These are phyloP conservation scores for Proteles cristata DNA, from an alignment of 2,113 vertebrate genomes.

Conservation along the genomic window DNA sequence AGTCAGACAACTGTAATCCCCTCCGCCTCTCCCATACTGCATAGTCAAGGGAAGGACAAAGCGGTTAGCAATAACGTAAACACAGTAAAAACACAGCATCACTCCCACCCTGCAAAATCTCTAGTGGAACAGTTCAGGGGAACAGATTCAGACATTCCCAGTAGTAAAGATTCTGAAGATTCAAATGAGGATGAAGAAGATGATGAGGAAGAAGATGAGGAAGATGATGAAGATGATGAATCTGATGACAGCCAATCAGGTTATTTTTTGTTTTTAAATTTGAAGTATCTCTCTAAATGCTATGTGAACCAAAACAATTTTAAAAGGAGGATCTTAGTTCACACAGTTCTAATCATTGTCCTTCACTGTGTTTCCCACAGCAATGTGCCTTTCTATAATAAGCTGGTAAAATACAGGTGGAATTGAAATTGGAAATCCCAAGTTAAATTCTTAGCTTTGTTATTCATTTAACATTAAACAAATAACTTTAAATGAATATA, in stretches of 20 bases:
- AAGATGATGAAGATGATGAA: slow-evolving; percentile 93
- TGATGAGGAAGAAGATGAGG: slow-evolving; percentile 94
- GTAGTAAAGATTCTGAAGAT: slow-evolving; percentile 95
- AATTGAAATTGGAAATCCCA: slow-evolving; percentile 36
- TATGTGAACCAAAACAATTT: slow-evolving; percentile 56
- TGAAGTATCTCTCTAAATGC: slow-evolving; percentile 58
- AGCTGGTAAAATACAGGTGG: background rate
- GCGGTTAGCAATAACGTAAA: slow-evolving; percentile 86
- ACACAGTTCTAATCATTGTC: background rate
- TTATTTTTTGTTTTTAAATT: slow-evolving; percentile 85
- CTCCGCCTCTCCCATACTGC: slow-evolving; percentile 87
- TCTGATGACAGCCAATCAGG: slow-evolving; percentile 96
- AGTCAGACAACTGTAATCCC: slow-evolving; percentile 82
- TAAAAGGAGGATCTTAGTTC: slow-evolving; percentile 1
- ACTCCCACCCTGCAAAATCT: slow-evolving; percentile 91
- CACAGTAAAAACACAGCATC: slow-evolving; percentile 86
- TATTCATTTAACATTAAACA: slow-evolving; percentile 47
- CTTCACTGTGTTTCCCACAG: slow-evolving; percentile 9
- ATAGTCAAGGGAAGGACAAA: slow-evolving; percentile 92
- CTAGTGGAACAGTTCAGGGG: slow-evolving; percentile 89
- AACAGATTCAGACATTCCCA: slow-evolving; percentile 92
- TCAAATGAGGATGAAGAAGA: slow-evolving; percentile 96
- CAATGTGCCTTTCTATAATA: slow-evolving; percentile 22
- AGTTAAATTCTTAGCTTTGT: slow-evolving; percentile 49
- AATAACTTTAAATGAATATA: slow-evolving; percentile 37